Base-by-base conservation (phyloP, 1,140 invertebrate genomes). In the Heliconius hewitsoni region DNA sequence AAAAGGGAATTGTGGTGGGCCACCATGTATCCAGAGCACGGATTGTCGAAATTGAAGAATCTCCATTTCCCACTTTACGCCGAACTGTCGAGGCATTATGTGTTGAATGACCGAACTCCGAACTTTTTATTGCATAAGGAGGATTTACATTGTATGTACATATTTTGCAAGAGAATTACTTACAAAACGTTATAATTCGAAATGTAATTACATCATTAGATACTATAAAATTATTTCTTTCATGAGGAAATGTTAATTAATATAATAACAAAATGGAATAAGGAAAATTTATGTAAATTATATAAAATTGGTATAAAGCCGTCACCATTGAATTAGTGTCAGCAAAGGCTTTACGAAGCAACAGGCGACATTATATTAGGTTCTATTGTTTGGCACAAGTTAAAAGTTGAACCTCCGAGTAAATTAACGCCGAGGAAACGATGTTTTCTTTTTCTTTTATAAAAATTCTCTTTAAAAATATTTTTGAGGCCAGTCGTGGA, bases 301-400 rank as follows among this genome's bases (percentile, higher is more conserved):
- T 37, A 57, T 52, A 8, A 57, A 74, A 57, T n/a, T 60, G 8
- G 50, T 55, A 74, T 74, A 74, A 74, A 60, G 73, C 52, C 52
- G 37, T 74, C 73, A 55, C 78, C 46, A 76, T 79, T 76, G 74
- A 79, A 79, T 57, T 60, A 79, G 66, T 79, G 74, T 76, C 78
- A 75, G 66, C 70, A 50, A 79, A 79, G 74, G 78, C 74, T 79
- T 79, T 79, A 79, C 76, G 78, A 70, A 75, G 78, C 78, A 79
- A 79, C 78, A 79, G 78, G 78, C 66, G 73, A 79, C 78, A 76
- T 79, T 76, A 79, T 79, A 73, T 79, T 79, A 74, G 74, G 46
- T 79, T 79, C 70, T 70, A 70, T 76, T 76, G 76, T 71, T 77
- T 77, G 70, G 76, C 66, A 37, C 76, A 77, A 77, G 76, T 71